Base-by-base conservation (phyloP, 1,140 invertebrate genomes). In the Coelopa frigida region DNA sequence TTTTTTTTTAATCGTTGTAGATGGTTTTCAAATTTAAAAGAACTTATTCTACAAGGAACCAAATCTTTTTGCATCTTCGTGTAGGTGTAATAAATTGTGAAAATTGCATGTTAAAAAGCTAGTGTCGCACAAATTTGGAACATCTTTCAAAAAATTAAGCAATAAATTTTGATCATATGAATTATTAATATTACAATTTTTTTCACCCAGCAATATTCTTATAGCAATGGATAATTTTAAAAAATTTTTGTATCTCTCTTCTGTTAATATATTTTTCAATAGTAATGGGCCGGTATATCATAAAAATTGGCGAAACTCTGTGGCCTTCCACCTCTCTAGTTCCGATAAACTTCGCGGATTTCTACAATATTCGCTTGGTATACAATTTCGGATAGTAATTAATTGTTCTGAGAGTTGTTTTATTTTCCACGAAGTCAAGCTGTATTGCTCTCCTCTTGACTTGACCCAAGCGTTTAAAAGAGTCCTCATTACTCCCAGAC, bases 21-120 rank as follows among this genome's bases (percentile, higher is more conserved):
- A 41, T 53, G 17, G 17, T 53, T 53, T 12, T 53, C 44, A 46
- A 50, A 50, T 43, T 53, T 52, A 24, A 52, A 52, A 7, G 51
- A 47, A 27, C 38, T 46, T 42, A 46, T 49, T 23, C 21, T 52
- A 39, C 38, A 49, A 41, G 29, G 46, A 41, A 7, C 43, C 43
- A 36, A 22, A 36, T 11, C 6, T 2, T 24, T 33, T 44, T 10
- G 42, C 42, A 21, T 44, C 42, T 20, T 44, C 43, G 24, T 44
- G 31, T 8, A 44, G 12, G 22, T 44, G 43, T 14, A 35, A 36
- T 10, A 44, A 15, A 27, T 12, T 22, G 18, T 44, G 43, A 17
- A 44, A 44, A 18, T 35, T 44, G 43, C 11, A 44, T 4, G 29
- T 44, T 24, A 44, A 35, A 33, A 33, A 44, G 17, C 4, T 12